Evolutionary conservation across 2,888 invertebrate species (phyloP), one percentile per base, ranked within the genome.

Genomic region (Isoperla grammatica): DNA sequence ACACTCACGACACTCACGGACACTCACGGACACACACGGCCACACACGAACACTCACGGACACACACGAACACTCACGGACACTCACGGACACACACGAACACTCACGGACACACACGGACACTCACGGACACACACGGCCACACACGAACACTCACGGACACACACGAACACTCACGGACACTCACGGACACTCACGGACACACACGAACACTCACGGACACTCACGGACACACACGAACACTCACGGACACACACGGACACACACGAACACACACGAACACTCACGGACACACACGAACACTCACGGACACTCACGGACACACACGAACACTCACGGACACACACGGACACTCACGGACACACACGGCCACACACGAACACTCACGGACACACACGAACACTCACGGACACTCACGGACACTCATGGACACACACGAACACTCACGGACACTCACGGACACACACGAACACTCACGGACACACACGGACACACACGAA

Each of bases 11-110:
- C 49, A 22, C 9, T 3, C 49, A 46, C 20, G 17, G 20, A 39
- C 9, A 43, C n/a, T 8, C 56, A 56, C 19, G 22, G 17, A 2
- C 12, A 15, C 55, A 0, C 23, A 43, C 42, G 15, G 17, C 20
- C 13, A 46, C 57, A 46, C 57, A 46, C 23, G 23, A 22, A 0
- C 46, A 22, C 17, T 17, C 56, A 22, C 23, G 43, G n/a, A 43
- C 42, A 56, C 45, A 45, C 20, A 43, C 48, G 13, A 22, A 1
- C n/a, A 1, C 20, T 6, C 43, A 23, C 8, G 35, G 9, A 20
- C 23, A 23, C 23, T 23, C 9, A 56, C 29, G 37, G 29, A n/a
- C 1, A 2, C 19, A 46, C 42, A 46, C 6, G 37, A 22, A 6
- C 17, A 43, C 43, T n/a, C 40, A 20, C 45, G 29, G 19, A 5